Evolutionary conservation across 2,797 vertebrate genomes (phyloP), one percentile per base, ranked within the genome.

Genomic region (Takifugu ocellatus): DNA sequence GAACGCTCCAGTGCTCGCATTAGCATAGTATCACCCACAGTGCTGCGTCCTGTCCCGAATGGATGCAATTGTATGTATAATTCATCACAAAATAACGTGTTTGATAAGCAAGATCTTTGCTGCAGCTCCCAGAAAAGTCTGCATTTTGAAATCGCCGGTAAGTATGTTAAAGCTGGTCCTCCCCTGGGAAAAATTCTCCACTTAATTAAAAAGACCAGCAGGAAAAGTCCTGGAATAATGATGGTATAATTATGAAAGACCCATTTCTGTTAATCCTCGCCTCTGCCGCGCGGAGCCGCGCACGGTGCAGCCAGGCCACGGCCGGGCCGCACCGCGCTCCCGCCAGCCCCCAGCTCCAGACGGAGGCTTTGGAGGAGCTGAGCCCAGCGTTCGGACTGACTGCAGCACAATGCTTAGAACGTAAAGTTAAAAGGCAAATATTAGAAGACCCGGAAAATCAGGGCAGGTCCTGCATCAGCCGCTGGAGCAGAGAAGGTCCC

Each of bases 141-240:
- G 9, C 49, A 66, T 79, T 86, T 82, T 75, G 72, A 89, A 89
- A 84, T 86, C 74, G 84, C 84, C 78, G 84, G 87, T 89, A 89
- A 91, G 87, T 88, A 85, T 87, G 80, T 87, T 86, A 73, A 86
- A 81, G 78, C 85, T 49, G 65, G 54, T 78, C 74, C 69, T 86
- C 89, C 83, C 82, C 65, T 61, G 89, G 88, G 89, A 78, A 86
- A 89, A 87, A 84, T 84, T 56, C 90, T 91, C 84, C 79, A 70
- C 85, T 90, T 93, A 93, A 93, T 93, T 92, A 93, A 92, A 87
- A 90, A 70, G 90, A 90, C 87, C 90, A 90, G 89, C 87, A 91
- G 89, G 89, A 90, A 88, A 83, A 84, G 82, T 17, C 82, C 82
- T 84, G 83, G 83, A 89, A 90, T 91, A 85, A 89, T 86, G 84